These are phyloP conservation scores for Corythornis leucogaster DNA, from an alignment of 2,797 vertebrate genomes.

Conservation along the genomic window DNA sequence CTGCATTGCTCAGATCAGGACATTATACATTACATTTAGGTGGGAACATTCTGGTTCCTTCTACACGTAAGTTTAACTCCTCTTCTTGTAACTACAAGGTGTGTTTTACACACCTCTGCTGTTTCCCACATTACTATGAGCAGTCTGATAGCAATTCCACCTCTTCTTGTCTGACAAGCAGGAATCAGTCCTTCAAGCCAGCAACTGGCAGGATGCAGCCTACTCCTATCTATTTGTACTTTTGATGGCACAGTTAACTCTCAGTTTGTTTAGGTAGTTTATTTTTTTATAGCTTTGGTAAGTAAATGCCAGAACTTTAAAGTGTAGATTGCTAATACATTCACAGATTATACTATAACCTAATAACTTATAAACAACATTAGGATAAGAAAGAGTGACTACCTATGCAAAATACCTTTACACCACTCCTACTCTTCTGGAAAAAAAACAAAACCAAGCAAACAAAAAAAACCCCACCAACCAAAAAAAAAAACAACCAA, in stretches of 20 bases:
- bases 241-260: neutral
- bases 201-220: neutral
- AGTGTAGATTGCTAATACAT: neutral
- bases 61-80: neutral
- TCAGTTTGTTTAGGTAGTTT: neutral
- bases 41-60: neutral
- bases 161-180: neutral
- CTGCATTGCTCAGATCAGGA: neutral
- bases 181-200: neutral
- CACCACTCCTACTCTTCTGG: neutral
- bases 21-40: fast-evolving
- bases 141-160: neutral
- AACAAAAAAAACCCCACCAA: too few species aligned
- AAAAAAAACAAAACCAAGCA: neutral
- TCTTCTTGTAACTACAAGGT: neutral
- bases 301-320: neutral
- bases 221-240: neutral
- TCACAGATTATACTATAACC: neutral
- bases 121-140: neutral
- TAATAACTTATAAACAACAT: neutral
- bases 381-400: neutral
- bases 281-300: neutral
- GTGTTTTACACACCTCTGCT: neutral
- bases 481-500: too few species aligned
- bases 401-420: neutral